Evolutionary conservation across 2,113 vertebrate genomes (phyloP).

Genomic region (Petrocephalus microphthalmus): DNA sequence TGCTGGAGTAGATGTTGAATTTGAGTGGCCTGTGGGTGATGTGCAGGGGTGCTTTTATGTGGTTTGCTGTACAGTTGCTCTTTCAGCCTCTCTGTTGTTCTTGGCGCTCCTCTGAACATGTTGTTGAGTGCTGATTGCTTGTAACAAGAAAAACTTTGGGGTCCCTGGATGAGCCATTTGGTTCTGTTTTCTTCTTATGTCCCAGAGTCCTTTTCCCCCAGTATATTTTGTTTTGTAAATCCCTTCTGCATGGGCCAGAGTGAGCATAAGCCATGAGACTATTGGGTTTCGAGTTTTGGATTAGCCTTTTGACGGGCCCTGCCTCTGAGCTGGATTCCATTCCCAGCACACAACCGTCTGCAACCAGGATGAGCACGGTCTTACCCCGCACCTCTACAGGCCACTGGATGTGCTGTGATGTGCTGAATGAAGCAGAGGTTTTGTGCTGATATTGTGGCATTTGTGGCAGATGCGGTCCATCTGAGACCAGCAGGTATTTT

Average conservation of each 20-base stretch:
- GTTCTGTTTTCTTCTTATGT: constrained; percentile 36
- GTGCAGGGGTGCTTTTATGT: background rate
- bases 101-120: constrained; percentile 57
- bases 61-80: constrained; percentile 44
- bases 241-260: constrained; percentile 49
- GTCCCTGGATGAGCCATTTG: constrained; percentile 61
- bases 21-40: background rate
- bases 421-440: background rate
- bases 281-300: constrained; percentile 25
- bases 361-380: constrained; percentile 46
- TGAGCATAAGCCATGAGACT: constrained; percentile 57
- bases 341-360: constrained; percentile 55
- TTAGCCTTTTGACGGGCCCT: constrained; percentile 7
- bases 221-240: constrained; percentile 57
- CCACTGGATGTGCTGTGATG: background rate
- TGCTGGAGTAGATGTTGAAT: background rate
- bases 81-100: constrained; percentile 63
- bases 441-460: background rate
- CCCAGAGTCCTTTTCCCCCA: constrained; percentile 38
- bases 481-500: background rate
- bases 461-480: background rate
- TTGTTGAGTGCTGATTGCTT: constrained; percentile 59
- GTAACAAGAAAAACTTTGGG: constrained; percentile 55
- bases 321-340: constrained; percentile 42
- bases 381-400: constrained; percentile 44